Evolutionary conservation across 2,888 invertebrate species (phyloP).

Genomic region (Azorinus chamasolen): DNA sequence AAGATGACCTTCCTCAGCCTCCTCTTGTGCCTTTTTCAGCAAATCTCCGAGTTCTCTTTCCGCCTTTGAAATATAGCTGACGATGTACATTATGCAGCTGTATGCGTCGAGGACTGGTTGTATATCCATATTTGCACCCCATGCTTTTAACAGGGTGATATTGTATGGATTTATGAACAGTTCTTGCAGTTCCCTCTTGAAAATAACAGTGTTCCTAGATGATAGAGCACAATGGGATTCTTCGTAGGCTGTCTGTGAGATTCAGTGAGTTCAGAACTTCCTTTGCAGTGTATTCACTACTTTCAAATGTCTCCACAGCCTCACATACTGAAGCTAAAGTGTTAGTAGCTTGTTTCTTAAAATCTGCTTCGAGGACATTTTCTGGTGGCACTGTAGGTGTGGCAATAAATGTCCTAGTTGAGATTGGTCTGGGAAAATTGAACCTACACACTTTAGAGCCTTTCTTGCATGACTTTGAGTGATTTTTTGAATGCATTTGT

Average conservation of each 20-base stretch:
- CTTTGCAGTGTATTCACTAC: too few species aligned
- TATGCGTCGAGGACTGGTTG: not conserved
- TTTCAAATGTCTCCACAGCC: too few species aligned
- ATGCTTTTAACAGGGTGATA: not conserved
- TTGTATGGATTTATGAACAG: not conserved
- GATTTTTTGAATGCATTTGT: not conserved
- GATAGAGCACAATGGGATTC: not conserved
- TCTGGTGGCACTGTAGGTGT: too few species aligned
- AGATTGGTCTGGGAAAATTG: constrained; percentile 8
- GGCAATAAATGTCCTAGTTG: too few species aligned
- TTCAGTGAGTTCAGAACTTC: too few species aligned
- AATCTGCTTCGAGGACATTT: too few species aligned
- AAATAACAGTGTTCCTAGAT: not conserved
- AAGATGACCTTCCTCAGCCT: not conserved
- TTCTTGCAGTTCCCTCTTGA: not conserved
- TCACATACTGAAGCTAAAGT: too few species aligned
- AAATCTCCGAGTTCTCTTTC: constrained; percentile 7
- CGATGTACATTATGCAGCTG: not conserved
- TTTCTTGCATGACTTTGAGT: constrained; percentile 22
- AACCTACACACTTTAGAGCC: constrained; percentile 7
- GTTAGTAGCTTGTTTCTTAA: too few species aligned
- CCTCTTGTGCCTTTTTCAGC: not conserved
- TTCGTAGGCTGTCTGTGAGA: too few species aligned
- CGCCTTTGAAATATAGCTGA: not conserved
- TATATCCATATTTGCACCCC: constrained; percentile 4